Evolutionary conservation across 2,797 vertebrate genomes (phyloP).

Genomic region (Gouania willdenowi): DNA sequence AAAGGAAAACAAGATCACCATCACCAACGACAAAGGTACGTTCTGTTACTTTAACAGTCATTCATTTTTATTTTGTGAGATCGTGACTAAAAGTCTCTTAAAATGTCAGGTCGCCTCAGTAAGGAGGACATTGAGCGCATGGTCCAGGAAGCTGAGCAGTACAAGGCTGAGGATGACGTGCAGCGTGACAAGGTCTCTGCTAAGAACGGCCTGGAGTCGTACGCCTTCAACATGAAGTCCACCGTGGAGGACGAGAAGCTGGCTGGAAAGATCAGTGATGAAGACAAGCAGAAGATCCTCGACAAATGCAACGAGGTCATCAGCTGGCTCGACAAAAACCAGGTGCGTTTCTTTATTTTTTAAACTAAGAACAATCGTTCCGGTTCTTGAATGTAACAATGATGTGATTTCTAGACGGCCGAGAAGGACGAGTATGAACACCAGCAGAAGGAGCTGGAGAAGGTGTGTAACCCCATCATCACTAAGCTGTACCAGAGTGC

Average conservation of each 20-base stretch:
- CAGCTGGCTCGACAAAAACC: slow-evolving; percentile 94
- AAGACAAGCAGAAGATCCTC: slow-evolving; percentile 89
- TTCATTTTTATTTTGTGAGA: no score
- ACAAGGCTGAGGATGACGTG: slow-evolving; percentile 88
- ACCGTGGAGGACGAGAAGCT: slow-evolving; percentile 97
- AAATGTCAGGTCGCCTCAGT: slow-evolving; percentile 85
- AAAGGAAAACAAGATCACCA: slow-evolving; percentile 33
- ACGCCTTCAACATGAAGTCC: slow-evolving; percentile 97
- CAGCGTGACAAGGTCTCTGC: slow-evolving; percentile 81
- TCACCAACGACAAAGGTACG: slow-evolving; percentile 82
- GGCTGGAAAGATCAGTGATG: slow-evolving; percentile 91
- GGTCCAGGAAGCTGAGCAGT: slow-evolving; percentile 95
- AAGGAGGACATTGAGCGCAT: slow-evolving; percentile 98
- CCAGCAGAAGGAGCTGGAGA: slow-evolving; percentile 83
- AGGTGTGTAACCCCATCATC: slow-evolving; percentile 82
- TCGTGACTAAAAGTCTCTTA: no score
- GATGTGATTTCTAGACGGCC: slow-evolving; percentile 64
- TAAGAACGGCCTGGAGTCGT: slow-evolving; percentile 90
- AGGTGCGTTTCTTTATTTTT: no score
- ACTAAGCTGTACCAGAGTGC: slow-evolving; percentile 82
- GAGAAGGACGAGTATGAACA: slow-evolving; percentile 82
- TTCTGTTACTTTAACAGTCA: no score
- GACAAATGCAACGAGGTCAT: slow-evolving; percentile 95
- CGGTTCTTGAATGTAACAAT: no score
- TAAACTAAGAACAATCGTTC: no score